Evolutionary conservation across 2,113 vertebrate genomes (phyloP).

Genomic region (Pipra filicauda): DNA sequence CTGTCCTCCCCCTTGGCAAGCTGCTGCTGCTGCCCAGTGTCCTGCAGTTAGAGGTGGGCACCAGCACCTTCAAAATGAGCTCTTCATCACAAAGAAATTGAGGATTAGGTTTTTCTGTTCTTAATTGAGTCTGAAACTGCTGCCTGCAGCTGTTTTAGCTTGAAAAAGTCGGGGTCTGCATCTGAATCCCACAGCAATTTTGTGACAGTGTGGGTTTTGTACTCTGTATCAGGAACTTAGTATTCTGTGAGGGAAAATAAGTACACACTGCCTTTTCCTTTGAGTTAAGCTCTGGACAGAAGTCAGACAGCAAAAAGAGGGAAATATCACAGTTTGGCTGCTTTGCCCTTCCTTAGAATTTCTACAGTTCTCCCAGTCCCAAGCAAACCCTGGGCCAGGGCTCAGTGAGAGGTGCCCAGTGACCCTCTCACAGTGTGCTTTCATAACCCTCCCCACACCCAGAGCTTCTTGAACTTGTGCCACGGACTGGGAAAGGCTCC

Average conservation of each 20-base stretch:
- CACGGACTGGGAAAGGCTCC: neutral
- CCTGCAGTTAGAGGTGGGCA: neutral
- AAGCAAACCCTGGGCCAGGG: neutral
- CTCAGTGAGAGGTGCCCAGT: neutral
- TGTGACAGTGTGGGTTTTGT: neutral
- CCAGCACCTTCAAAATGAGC: neutral
- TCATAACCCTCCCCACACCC: neutral
- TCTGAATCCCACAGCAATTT: neutral
- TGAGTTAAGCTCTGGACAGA: neutral
- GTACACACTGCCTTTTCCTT: rapidly evolving
- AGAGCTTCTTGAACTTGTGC: neutral
- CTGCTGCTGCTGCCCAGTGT: neutral
- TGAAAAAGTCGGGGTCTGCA: neutral
- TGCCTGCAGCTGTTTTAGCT: neutral
- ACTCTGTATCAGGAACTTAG: rapidly evolving
- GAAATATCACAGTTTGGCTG: neutral
- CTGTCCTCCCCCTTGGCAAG: neutral
- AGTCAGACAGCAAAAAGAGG: neutral
- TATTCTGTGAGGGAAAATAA: neutral
- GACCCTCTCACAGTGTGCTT: neutral
- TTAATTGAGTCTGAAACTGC: neutral
- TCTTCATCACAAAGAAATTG: neutral
- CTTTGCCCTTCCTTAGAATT: neutral
- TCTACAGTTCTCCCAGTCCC: neutral
- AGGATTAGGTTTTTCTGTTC: neutral